These are phyloP conservation scores for Cynodonichthys magdalenae DNA, from an alignment of 2,797 vertebrate genomes.

Conservation along the genomic window DNA sequence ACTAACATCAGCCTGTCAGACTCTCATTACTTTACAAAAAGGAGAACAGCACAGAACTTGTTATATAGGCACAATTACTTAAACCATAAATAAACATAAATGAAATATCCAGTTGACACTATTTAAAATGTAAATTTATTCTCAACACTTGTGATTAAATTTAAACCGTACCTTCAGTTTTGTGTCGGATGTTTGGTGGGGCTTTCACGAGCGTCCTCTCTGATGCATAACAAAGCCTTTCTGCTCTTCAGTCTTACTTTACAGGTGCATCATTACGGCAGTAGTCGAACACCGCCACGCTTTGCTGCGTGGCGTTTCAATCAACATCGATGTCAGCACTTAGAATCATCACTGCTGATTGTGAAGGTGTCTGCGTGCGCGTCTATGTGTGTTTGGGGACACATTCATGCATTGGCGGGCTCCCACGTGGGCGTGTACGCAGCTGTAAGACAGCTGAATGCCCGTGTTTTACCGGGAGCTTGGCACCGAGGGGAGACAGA, in stretches of 20 bases:
- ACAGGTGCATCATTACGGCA: conserved; percentile 63
- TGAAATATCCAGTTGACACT: too few species aligned
- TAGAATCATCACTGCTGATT: conserved; percentile 50
- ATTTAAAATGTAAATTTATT: too few species aligned
- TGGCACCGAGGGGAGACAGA: conserved; percentile 50
- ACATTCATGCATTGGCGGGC: conserved; percentile 21
- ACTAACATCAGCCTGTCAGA: too few species aligned
- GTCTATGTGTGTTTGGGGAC: conserved; percentile 1
- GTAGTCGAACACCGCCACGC: conserved; percentile 49
- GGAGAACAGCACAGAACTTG: too few species aligned
- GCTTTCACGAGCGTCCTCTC: conserved; percentile 22
- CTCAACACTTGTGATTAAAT: too few species aligned
- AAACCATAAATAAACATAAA: too few species aligned
- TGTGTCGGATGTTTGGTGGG: conserved; percentile 31
- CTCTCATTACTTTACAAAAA: too few species aligned
- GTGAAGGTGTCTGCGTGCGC: conserved; percentile 25
- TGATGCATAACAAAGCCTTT: conserved; percentile 53
- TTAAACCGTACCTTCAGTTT: neutral
- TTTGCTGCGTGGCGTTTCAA: conserved; percentile 59
- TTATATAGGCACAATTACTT: too few species aligned
- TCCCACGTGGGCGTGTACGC: conserved; percentile 45
- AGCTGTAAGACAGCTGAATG: conserved; percentile 51
- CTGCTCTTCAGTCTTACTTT: conserved; percentile 49
- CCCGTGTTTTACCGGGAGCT: conserved; percentile 39
- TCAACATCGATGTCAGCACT: conserved; percentile 62